Evolutionary conservation across 1,140 invertebrate genomes (phyloP).

Genomic region (Homalodisca vitripennis): DNA sequence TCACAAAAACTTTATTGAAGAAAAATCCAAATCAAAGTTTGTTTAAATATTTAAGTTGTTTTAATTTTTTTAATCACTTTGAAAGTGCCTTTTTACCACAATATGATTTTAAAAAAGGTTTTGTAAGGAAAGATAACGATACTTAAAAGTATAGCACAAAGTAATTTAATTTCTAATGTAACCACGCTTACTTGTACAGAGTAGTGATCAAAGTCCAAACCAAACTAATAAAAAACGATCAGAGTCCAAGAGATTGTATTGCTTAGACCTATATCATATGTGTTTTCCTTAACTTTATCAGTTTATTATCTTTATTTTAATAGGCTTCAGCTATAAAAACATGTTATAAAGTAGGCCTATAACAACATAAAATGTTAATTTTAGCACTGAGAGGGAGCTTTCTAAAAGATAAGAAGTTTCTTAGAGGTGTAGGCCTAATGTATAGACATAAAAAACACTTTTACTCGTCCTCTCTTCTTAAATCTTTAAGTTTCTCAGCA

Average conservation of each 20-base stretch:
- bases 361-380: slow-evolving; percentile 9
- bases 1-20: neutral
- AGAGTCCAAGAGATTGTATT: neutral
- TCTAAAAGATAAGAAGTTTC: too few species aligned
- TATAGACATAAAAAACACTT: too few species aligned
- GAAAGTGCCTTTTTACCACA: neutral
- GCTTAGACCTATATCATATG: neutral
- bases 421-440: too few species aligned
- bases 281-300: neutral
- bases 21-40: neutral
- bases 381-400: slow-evolving; percentile 13
- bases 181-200: slow-evolving; percentile 20
- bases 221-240: neutral
- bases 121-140: neutral
- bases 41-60: neutral
- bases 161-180: neutral
- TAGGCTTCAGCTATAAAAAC: neutral
- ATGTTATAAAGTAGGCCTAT: neutral
- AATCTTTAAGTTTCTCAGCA: neutral
- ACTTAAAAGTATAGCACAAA: neutral
- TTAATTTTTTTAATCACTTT: neutral
- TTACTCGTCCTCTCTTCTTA: too few species aligned
- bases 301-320: neutral
- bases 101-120: neutral
- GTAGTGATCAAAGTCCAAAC: slow-evolving; percentile 11